phyloP scores from a whole-genome alignment of 1,140 invertebrate genomes.

The Camponotus floridanus region DNA sequence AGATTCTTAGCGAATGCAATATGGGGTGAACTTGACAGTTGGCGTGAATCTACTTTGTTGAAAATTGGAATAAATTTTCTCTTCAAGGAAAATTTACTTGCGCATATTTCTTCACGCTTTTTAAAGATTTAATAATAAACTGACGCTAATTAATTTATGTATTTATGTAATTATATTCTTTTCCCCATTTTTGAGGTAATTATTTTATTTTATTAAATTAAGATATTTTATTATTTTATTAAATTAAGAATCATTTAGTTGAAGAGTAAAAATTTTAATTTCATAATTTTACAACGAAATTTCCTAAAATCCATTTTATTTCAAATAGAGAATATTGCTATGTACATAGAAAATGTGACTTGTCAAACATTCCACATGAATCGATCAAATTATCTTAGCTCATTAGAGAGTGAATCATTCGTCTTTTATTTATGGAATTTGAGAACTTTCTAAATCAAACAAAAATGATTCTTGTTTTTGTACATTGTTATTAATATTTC shows the following conservation, averaged over 20 bases:
- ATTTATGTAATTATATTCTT: background rate
- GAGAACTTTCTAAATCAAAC: background rate
- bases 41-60: background rate
- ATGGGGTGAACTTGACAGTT: background rate
- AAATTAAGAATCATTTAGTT: background rate
- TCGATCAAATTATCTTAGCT: too few species aligned
- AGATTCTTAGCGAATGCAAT: conserved; percentile 27
- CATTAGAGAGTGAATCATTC: background rate
- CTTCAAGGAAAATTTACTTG: background rate
- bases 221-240: background rate
- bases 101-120: background rate
- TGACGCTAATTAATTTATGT: background rate
- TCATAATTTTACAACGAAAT: background rate
- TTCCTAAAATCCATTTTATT: background rate
- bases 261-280: background rate
- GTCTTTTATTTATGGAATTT: background rate
- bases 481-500: background rate
- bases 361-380: background rate
- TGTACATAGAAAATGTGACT: background rate
- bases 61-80: background rate
- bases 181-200: background rate
- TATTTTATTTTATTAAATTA: conserved; percentile 2
- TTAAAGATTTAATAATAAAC: background rate
- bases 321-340: background rate
- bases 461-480: background rate